These are phyloP conservation scores for Spilarctia lutea DNA, from an alignment of 2,888 invertebrate species.

Conservation along the genomic window DNA sequence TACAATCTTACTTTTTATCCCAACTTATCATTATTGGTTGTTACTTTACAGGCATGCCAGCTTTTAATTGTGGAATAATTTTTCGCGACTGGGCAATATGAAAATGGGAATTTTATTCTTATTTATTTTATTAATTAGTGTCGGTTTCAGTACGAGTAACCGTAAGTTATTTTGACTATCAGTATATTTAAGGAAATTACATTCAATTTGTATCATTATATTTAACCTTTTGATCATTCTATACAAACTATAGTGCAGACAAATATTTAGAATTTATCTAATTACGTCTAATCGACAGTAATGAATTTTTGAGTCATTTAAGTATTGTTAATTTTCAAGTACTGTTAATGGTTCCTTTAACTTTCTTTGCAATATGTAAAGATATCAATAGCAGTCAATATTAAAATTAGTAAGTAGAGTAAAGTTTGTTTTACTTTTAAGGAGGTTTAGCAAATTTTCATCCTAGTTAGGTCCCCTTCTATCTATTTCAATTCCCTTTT, in stretches of 20 bases:
- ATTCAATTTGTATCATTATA: background rate
- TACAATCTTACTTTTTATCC: background rate
- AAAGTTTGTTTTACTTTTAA: background rate
- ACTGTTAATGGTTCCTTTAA: too few relatives aligned
- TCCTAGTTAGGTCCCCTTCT: background rate
- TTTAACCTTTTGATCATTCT: too few relatives aligned
- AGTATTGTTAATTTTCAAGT: too few relatives aligned
- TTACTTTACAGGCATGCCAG: conserved; percentile 51
- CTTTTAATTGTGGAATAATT: conserved; percentile 20
- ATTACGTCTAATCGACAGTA: background rate
- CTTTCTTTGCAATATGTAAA: too few relatives aligned
- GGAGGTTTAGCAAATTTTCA: background rate
- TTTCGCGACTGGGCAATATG: conserved; percentile 43
- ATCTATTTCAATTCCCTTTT: background rate
- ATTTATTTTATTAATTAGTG: conserved; percentile 39
- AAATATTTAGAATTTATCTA: background rate
- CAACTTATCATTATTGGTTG: background rate
- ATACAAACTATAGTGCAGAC: too few relatives aligned
- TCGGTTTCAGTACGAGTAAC: conserved; percentile 31
- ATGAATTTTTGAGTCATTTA: background rate
- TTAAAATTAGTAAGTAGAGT: background rate
- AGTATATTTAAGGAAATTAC: background rate
- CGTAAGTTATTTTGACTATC: conserved; percentile 2
- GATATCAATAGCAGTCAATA: too few relatives aligned
- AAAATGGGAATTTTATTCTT: conserved; percentile 34